Evolutionary conservation across 2,888 invertebrate genomes (phyloP), one percentile per base, ranked within the genome.

Genomic region (Microctonus aethiopoides): DNA sequence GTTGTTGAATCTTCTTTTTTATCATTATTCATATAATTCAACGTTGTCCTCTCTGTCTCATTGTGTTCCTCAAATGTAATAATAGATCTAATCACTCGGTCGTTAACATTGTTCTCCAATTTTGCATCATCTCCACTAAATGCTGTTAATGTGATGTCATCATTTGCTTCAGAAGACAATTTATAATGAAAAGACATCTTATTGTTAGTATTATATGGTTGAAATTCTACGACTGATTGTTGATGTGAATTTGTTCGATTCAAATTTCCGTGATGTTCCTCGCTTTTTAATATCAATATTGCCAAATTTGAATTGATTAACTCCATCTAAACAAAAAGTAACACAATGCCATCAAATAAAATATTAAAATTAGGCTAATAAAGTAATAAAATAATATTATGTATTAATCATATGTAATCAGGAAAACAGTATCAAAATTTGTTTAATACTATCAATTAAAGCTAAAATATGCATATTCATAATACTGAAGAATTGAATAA

Each of bases 271-370:
- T 77, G 79, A 32, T 82, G 34, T 51, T 73, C 77, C n/a, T 82
- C 82, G 68, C 79, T 81, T 57, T 78, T 80, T 59, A 80, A 71
- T 79, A 78, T 80, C 11, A 82, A 61, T 61, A 79, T 68, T 64
- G 77, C 74, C n/a, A 81, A 54, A 73, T 81, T 81, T 41, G 77
- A 72, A 61, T 81, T 83, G 65, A 80, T 70, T 34, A 75, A 77
- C 46, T 80, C 77, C 72, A 83, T 77, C 84, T 84, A 75, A 41
- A 79, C 66, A 67, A 66, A 46, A 60, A 51, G 56, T n/a, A n/a
- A n/a, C n/a, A n/a, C n/a, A 72, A 32, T 41, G 4, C n/a, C 57
- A 39, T 64, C n/a, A 10, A 39, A 56, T 36, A 46, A 39, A 39
- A 36, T 5, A 34, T 20, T 60, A 39, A 39, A 39, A n/a, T n/a